Evolutionary conservation across 2,888 invertebrate genomes (phyloP), one percentile per base, ranked within the genome.

Genomic region (Sceliomorpha sp.): DNA sequence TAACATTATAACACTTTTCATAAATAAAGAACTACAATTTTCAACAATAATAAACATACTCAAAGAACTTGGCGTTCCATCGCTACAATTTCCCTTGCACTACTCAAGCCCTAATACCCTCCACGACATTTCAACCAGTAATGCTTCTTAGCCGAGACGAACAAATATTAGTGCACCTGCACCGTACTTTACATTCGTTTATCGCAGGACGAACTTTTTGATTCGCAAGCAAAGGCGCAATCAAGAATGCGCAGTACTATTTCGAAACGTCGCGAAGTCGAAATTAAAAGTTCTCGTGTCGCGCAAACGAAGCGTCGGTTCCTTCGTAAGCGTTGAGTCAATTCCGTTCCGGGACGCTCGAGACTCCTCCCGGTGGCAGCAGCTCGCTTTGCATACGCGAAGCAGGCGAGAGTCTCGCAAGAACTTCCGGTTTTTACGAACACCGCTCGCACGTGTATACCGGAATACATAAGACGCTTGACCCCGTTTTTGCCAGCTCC

Each of bases 351-450:
- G 53, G 24, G 45, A 34, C 20, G 37, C 29, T 44, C 17, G 27
- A 51, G 44, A 51, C 34, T 34, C 36, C 31, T n/a, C n/a, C n/a
- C n/a, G n/a, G 50, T 15, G 31, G 36, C 27, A 42, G 63, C 47
- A 15, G 31, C 47, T 55, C 47, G 29, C 55, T 63, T 55, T 10
- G 20, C 17, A 27, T 37, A 31, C 20, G 5, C 5, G 17, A 44
- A 24, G 36, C 8, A n/a, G n/a, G 42, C 26, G 13, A 10, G 7
- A 13, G 27, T 42, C 42, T 42, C 40, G 24, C 29, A 51, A 53
- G 63, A 60, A 70, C 64, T 71, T 74, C 53, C 51, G 62, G 62
- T 70, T 74, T 77, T 74, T 72, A 62, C 67, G 34, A 26, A 39
- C 59, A 58, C 53, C 69, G 51, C 20, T 5, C 2, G 5, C 20